Conservation (phyloP, 2,797 vertebrate genomes). For the Clamator glandarius region DNA sequence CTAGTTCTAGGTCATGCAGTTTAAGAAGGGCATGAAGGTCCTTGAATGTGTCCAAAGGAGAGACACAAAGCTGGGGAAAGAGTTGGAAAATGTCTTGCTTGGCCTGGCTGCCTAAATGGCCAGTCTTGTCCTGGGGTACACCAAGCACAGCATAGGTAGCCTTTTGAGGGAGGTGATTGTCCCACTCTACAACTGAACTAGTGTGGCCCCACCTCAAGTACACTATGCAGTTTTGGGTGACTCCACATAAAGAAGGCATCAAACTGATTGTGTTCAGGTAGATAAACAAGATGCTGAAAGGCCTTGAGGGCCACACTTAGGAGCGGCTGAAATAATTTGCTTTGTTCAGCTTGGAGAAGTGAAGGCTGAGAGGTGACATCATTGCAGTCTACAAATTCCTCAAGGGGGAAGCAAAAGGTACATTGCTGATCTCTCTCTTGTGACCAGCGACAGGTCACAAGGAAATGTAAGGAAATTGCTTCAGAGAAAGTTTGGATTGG, state of each 20-base stretch:
- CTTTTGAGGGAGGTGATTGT: rapidly evolving
- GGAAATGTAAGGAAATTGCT: not conserved
- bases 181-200: not conserved
- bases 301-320: rapidly evolving
- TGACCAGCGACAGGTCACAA: rapidly evolving
- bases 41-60: not conserved
- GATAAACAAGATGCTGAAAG: not conserved
- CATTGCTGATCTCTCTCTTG: not conserved
- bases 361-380: not conserved
- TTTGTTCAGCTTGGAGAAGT: not conserved
- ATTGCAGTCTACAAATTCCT: not conserved
- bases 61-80: not conserved
- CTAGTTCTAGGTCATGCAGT: no score
- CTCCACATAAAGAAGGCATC: not conserved
- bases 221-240: not conserved
- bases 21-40: rapidly evolving
- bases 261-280: not conserved
- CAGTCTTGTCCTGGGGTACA: not conserved
- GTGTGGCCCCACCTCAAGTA: rapidly evolving
- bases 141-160: not conserved
- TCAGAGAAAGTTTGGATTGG: not conserved
- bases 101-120: not conserved
- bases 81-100: not conserved
- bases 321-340: not conserved
- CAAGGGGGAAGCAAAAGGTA: rapidly evolving